Percentiles rank a stretch among this genome's conserved stretches.
These are phyloP conservation scores for Octonoba sinensis DNA, from an alignment of 2,888 invertebrate species.

Conservation along the genomic window DNA sequence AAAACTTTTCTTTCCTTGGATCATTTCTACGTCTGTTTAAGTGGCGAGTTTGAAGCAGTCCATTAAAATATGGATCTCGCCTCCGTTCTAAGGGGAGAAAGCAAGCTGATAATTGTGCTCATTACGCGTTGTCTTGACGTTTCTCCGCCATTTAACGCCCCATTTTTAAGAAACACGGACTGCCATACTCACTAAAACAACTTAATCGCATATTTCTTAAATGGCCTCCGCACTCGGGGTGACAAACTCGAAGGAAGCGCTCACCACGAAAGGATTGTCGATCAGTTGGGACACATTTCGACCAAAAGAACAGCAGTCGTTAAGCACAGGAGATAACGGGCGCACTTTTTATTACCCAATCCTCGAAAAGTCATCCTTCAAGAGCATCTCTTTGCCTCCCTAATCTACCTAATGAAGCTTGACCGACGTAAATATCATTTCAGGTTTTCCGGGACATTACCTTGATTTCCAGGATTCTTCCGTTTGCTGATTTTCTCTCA, in stretches of 20 bases:
- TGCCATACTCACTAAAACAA: slow-evolving; percentile 6
- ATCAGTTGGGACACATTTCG: slow-evolving; percentile 38
- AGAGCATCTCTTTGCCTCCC: slow-evolving; percentile 17
- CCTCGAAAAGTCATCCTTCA: slow-evolving; percentile 7
- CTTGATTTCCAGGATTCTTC: slow-evolving; percentile 49
- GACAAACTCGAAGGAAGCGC: slow-evolving; percentile 13
- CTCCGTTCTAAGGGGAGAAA: not conserved
- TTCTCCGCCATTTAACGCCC: slow-evolving; percentile 10
- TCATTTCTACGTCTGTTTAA: too few relatives aligned
- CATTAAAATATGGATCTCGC: too few relatives aligned
- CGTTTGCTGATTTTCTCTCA: slow-evolving; percentile 26
- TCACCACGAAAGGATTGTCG: slow-evolving; percentile 30
- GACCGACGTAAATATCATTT: slow-evolving; percentile 60
- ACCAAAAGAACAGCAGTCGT: slow-evolving; percentile 47
- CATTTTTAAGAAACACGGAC: slow-evolving; percentile 9
- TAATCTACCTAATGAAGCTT: slow-evolving; percentile 61
- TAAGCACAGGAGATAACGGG: slow-evolving; percentile 44
- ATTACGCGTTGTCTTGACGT: not conserved
- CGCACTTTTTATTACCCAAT: slow-evolving; percentile 45
- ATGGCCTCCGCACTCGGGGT: not conserved
- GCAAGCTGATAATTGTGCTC: not conserved
- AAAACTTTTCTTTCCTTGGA: too few relatives aligned
- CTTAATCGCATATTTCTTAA: slow-evolving; percentile 23
- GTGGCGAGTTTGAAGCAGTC: too few relatives aligned
- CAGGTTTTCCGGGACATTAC: slow-evolving; percentile 62